Base-by-base conservation (phyloP, 2,113 vertebrate genomes). In the Ellobius talpinus region DNA sequence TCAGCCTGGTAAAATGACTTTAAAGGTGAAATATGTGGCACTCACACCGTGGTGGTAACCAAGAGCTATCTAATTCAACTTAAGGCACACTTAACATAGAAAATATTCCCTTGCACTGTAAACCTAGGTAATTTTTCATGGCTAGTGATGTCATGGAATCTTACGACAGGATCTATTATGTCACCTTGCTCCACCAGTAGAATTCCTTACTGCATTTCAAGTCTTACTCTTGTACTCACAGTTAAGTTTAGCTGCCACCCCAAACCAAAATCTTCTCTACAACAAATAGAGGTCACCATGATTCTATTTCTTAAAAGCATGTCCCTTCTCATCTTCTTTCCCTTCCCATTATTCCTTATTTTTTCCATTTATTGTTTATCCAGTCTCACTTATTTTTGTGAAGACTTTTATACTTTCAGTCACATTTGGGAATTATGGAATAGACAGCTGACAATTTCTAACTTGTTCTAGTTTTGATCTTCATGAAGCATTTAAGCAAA, bases 21-120 rank as follows among this genome's bases (percentile, higher is more conserved):
- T 13, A 23, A 61, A 26, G 12, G 12, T 26, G 7, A 3, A 39
- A 61, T 24, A 1, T 3, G 1, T 39, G 7, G 1, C 14, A 3
- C 0, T 74, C 10, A 21, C 21, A 36, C 33, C 3, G n/a, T 82
- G 11, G 1, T 82, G 6, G 55, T 61, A 39, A 39, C 23, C 36
- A 61, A 61, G 1, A 42, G 23, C 12, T 39, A 16, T 61, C 36
- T 82, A 61, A 61, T 55, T 26, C 36, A 58, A 26, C 3, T 55
- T 26, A 82, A 39, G 36, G 11, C 13, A 5, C 36, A 39, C 24
- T 13, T 39, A 26, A 39, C 11, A 39, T 26, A 3, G 21, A 6
- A 26, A 55, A 4, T 55, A 10, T 21, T 55, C 9, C 19, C 17
- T 26, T 36, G 6, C 39, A 16, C 6, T 58, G 7, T 82, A 61